phyloP scores from a whole-genome alignment of 2,888 invertebrate genomes.

The Argyra leucocephala region DNA sequence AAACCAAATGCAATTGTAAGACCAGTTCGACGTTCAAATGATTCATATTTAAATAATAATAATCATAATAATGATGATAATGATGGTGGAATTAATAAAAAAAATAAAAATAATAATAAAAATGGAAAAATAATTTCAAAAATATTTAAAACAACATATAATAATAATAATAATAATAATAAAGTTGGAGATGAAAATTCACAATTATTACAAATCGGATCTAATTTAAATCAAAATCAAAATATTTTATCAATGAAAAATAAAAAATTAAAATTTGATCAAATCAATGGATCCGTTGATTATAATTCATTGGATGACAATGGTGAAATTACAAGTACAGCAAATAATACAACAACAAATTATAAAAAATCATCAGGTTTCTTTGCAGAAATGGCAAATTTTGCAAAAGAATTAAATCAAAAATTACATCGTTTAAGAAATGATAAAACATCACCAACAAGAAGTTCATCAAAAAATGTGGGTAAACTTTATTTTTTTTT shows the following conservation, averaged over 20 bases:
- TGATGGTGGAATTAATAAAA: not conserved
- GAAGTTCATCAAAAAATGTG: conserved; percentile 27
- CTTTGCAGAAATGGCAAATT: conserved; percentile 40
- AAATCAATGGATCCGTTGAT: conserved; percentile 4
- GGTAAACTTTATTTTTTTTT: conserved; percentile 14
- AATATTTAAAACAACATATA: not conserved
- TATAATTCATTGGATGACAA: conserved; percentile 10
- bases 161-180: not conserved
- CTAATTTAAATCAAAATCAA: not conserved
- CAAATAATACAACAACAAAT: not conserved
- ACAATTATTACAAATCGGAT: no score
- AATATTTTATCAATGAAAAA: conserved; percentile 6
- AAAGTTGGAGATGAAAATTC: no score
- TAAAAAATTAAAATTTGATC: conserved; percentile 1
- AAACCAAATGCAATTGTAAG: conserved; percentile 51
- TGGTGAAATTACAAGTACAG: not conserved
- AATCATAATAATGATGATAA: not conserved
- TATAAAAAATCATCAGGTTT: conserved; percentile 15
- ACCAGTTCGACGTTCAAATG: conserved; percentile 43
- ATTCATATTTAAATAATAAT: conserved; percentile 16
- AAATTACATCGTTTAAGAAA: conserved; percentile 61
- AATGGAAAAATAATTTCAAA: not conserved
- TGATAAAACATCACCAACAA: conserved; percentile 41
- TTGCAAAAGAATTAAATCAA: conserved; percentile 61
- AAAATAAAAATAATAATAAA: not conserved